Percentiles rank a stretch among this genome's conserved stretches.
phyloP scores from a whole-genome alignment of 2,888 invertebrate species.

The Augochlorella aurata region DNA sequence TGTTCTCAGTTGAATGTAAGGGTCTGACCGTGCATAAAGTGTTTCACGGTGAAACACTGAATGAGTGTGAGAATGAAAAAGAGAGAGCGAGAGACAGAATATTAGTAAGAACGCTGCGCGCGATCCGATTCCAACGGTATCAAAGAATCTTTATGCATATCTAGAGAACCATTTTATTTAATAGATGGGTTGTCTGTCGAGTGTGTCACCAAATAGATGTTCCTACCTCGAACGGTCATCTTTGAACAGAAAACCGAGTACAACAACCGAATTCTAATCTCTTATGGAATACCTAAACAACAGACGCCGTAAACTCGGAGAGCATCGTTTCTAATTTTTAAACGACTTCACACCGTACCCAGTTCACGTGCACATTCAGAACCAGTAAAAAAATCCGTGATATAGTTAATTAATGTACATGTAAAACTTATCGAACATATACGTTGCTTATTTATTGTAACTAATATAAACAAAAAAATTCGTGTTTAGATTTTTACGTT shows the following conservation, averaged over 20 bases:
- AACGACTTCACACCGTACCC: slow-evolving; percentile 49
- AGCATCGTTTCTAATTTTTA: slow-evolving; percentile 46
- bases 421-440: slow-evolving; percentile 70
- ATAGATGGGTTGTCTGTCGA: slow-evolving; percentile 41
- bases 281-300: slow-evolving; percentile 26
- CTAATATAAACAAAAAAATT: slow-evolving; percentile 60
- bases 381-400: slow-evolving; percentile 77
- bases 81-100: neutral
- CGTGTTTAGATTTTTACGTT: slow-evolving; percentile 74
- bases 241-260: slow-evolving; percentile 54
- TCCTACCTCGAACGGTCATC: slow-evolving; percentile 57
- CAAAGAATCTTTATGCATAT: slow-evolving; percentile 54
- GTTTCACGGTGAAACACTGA: slow-evolving; percentile 9
- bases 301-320: slow-evolving; percentile 28
- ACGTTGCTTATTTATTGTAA: slow-evolving; percentile 78
- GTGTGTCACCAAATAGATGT: slow-evolving; percentile 55
- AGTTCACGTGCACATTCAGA: slow-evolving; percentile 66
- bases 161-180: slow-evolving; percentile 52
- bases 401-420: slow-evolving; percentile 73
- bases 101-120: slow-evolving; percentile 21
- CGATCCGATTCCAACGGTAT: slow-evolving; percentile 46
- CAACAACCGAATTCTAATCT: slow-evolving; percentile 62
- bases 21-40: slow-evolving; percentile 42
- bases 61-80: neutral
- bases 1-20: slow-evolving; percentile 38